Evolutionary conservation across 2,797 vertebrate genomes (phyloP), one percentile per base, ranked within the genome.

Genomic region (Sciurus carolinensis): DNA sequence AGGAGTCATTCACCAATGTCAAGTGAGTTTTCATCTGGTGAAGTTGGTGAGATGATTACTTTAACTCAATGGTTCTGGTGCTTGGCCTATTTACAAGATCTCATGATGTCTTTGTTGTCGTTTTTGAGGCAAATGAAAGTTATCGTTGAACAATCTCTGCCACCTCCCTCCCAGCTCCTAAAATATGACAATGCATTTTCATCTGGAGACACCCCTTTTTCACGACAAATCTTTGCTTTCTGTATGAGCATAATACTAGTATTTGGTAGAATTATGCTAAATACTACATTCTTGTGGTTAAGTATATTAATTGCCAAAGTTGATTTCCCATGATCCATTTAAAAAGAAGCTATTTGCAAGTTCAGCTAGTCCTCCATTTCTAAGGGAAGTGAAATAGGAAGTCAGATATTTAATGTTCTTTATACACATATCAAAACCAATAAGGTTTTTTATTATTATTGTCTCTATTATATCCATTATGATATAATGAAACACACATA

Each of bases 91-190:
- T 66, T 30, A 52, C 36, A 92, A 8, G 42, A 90, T 90, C 76
- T 92, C 52, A 59, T 26, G 26, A 18, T 47, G 28, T 69, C 33
- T 90, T 77, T 67, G 20, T 64, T 50, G 5, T 72, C 14, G 14
- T 95, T 47, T 84, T 95, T 72, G 64, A 87, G 66, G 82, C 33
- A 82, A 92, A 87, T 85, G 24, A 87, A 95, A 95, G 3, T 18
- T 76, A 57, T 17, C 13, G 28, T 7, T n/a, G 54, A 95, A 62
- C 2, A n/a, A 72, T 71, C 28, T 84, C 14, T n/a, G 26, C 30
- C 57, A 90, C 26, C 18, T 50, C 4, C 26, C 47, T 87, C 11
- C 33, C 8, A 71, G 47, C 12, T 28, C 17, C 66, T 11, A 30
- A 90, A 66, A 52, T 52, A 54, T 50, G 7, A 4, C n/a, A 50